Evolutionary conservation across 2,113 vertebrate genomes (phyloP).

Genomic region (Silurus meridionalis): DNA sequence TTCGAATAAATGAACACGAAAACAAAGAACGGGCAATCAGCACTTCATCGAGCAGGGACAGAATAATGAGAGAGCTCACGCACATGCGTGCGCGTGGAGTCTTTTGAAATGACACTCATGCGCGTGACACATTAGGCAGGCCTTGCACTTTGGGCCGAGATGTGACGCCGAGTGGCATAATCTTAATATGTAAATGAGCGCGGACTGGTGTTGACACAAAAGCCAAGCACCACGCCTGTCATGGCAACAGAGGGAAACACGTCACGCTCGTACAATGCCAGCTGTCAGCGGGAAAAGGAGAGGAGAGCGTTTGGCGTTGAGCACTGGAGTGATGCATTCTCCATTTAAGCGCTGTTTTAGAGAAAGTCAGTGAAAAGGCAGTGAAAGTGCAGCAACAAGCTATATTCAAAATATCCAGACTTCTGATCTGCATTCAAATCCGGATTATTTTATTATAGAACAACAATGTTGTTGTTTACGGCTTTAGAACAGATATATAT

Average conservation of each 20-base stretch:
- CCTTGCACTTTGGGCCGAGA: slow-evolving; percentile 65
- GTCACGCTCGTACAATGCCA: slow-evolving; percentile 49
- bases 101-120: slow-evolving; percentile 69
- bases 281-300: slow-evolving; percentile 47
- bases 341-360: slow-evolving; percentile 33
- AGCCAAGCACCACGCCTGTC: slow-evolving; percentile 60
- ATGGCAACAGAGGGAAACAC: slow-evolving; percentile 59
- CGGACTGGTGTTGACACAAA: slow-evolving; percentile 68
- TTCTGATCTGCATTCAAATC: not conserved
- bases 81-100: slow-evolving; percentile 49
- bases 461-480: not conserved
- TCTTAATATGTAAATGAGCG: slow-evolving; percentile 67
- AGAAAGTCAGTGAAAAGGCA: slow-evolving; percentile 11
- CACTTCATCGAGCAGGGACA: slow-evolving; percentile 73
- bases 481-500: not conserved
- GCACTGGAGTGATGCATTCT: not conserved
- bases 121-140: slow-evolving; percentile 68
- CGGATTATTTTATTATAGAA: not conserved
- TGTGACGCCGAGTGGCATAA: slow-evolving; percentile 61
- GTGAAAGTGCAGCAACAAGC: slow-evolving; percentile 16
- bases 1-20: slow-evolving; percentile 76
- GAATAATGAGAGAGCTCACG: slow-evolving; percentile 73
- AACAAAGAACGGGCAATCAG: slow-evolving; percentile 79
- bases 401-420: not conserved
- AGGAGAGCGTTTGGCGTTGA: slow-evolving; percentile 42